A percentile compares a stretch with the other conserved stretches of the same genome.
These are phyloP conservation scores for Drosophila simulans DNA, from an alignment of 1,140 invertebrate genomes.

Conservation along the genomic window DNA sequence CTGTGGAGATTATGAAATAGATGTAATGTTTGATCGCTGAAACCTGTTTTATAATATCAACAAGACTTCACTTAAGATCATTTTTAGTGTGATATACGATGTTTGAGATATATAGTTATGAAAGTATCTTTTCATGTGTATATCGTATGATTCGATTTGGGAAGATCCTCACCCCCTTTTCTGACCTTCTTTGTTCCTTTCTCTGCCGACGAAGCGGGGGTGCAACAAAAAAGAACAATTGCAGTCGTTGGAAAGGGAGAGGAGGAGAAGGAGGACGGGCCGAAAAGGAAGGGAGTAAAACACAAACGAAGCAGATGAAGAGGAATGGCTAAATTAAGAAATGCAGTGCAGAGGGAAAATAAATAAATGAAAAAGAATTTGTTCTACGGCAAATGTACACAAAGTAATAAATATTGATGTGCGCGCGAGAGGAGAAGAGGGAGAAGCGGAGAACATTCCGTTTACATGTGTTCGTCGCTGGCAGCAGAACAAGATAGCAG, in stretches of 20 bases:
- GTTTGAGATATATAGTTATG: neutral
- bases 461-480: constrained; percentile 68
- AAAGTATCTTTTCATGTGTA: neutral
- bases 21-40: too few relatives aligned
- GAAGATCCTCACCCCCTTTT: constrained; percentile 20
- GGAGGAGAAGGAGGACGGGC: neutral
- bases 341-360: constrained; percentile 73
- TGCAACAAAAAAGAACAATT: constrained; percentile 54
- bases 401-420: constrained; percentile 84
- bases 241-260: constrained; percentile 4
- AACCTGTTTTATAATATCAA: too few relatives aligned
- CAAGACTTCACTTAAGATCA: too few relatives aligned
- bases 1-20: too few relatives aligned
- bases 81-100: neutral
- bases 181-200: constrained; percentile 19
- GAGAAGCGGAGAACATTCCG: constrained; percentile 56
- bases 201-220: constrained; percentile 58
- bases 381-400: constrained; percentile 71
- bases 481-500: constrained; percentile 60
- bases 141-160: constrained; percentile 65
- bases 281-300: constrained; percentile 17
- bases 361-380: constrained; percentile 72
- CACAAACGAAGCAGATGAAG: constrained; percentile 42
- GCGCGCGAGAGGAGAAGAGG: constrained; percentile 34
- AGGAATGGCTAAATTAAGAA: constrained; percentile 78